Evolutionary conservation across 1,140 invertebrate species (phyloP).

Genomic region (Zaprionus vittiger): DNA sequence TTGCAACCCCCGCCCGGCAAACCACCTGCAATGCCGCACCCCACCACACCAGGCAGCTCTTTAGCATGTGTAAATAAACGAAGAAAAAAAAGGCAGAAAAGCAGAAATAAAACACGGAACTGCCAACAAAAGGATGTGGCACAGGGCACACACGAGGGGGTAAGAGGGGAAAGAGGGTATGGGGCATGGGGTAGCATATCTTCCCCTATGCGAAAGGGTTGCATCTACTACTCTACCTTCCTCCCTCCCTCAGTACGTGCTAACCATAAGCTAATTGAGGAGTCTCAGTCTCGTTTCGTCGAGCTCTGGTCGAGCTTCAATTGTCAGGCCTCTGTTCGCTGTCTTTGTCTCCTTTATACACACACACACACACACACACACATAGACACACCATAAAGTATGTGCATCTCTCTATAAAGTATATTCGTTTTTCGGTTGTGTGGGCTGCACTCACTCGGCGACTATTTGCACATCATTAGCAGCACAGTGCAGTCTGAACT

Average conservation of each 20-base stretch:
- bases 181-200: conserved; percentile 9
- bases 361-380: not conserved
- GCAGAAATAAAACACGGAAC: conserved; percentile 29
- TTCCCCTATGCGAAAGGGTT: conserved; percentile 47
- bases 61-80: conserved; percentile 65
- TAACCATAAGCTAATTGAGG: conserved; percentile 64
- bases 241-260: not conserved
- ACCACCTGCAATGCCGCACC: conserved; percentile 23
- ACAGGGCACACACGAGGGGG: conserved; percentile 10
- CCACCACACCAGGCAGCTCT: conserved; percentile 51
- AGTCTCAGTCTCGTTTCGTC: conserved; percentile 16
- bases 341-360: not conserved
- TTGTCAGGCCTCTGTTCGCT: conserved; percentile 20
- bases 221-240: not conserved
- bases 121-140: conserved; percentile 44
- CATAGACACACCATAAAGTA: no score
- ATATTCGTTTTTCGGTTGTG: conserved; percentile 25
- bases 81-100: conserved; percentile 38
- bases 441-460: conserved; percentile 27
- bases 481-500: conserved; percentile 24
- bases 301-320: conserved; percentile 24
- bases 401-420: conserved; percentile 11
- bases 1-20: conserved; percentile 33
- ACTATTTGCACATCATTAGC: conserved; percentile 76
- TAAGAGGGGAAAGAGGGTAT: not conserved